Base-by-base conservation (phyloP, 1,140 invertebrate species). In the Tenebrio molitor region DNA sequence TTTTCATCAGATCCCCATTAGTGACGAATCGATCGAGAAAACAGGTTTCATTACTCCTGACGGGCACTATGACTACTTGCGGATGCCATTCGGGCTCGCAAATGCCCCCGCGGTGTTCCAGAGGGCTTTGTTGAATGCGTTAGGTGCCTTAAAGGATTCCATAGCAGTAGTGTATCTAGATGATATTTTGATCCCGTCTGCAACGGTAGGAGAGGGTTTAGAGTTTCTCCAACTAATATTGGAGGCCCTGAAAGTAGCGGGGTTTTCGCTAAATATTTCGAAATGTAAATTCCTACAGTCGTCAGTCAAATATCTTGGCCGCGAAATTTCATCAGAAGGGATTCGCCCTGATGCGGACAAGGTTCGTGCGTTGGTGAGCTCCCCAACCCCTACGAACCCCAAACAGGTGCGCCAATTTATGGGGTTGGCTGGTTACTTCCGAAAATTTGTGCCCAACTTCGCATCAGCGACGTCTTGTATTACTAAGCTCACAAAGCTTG, bases 1-100 rank as follows among this genome's bases (percentile, higher is more conserved):
- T 25, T 80, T 77, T 41, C 77, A 78, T 36, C 79, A 80, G 29
- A 71, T 80, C 0, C 72, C 64, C 4, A 19, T 84, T 0, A 66
- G 84, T 0, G 75, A 81, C 36, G 75, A 78, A 17, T 75, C 79
- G 0, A 81, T 82, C 67, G 80, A 76, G 25, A 72, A 76, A 71
- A 76, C 77, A 7, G 74, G 69, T 14, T 80, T 80, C 46, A 44
- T 70, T 7, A 76, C 78, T 17, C 64, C 69, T 7, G 42, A 41
- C 21, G 74, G 74, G 14, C 77, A 80, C 34, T 80, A 69, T 65
- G 78, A 79, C 63, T 80, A 67, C 53, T 16, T 71, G 7, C 16
- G 75, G 15, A 73, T 78, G 64, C 74, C 76, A 5, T 68, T 79
- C 25, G 78, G 81, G 1, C 10, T 78, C 16, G 58, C 67, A 53